phyloP scores from a whole-genome alignment of 1,140 invertebrate species.

The Heliconius himera region DNA sequence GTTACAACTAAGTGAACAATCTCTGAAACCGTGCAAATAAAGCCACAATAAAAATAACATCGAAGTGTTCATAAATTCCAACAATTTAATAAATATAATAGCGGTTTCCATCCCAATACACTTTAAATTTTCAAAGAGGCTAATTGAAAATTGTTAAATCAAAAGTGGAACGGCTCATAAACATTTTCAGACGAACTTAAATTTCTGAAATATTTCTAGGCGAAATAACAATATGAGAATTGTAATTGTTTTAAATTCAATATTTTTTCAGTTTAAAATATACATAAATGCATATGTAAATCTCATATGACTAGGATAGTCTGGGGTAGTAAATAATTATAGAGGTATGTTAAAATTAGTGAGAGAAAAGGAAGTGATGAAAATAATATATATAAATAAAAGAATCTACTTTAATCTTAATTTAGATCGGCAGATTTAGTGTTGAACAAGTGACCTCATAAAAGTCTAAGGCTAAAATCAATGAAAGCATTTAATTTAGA shows the following conservation, averaged over 20 bases:
- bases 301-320: no score
- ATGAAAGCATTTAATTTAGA: neutral
- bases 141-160: slow-evolving; percentile 1
- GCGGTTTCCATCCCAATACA: neutral
- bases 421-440: neutral
- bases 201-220: neutral
- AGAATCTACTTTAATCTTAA: neutral
- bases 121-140: neutral
- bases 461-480: slow-evolving; percentile 1
- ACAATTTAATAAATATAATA: neutral
- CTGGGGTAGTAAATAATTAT: no score
- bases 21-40: neutral
- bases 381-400: no score
- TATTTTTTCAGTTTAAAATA: no score
- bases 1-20: no score
- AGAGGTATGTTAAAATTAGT: no score
- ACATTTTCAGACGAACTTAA: neutral
- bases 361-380: neutral
- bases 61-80: neutral
- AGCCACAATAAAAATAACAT: neutral
- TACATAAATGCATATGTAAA: no score
- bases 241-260: no score
- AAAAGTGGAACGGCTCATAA: neutral
- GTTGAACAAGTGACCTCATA: neutral
- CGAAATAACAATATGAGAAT: neutral